These are phyloP conservation scores for Notiomystis cincta DNA, from an alignment of 2,113 vertebrate species.

Conservation along the genomic window DNA sequence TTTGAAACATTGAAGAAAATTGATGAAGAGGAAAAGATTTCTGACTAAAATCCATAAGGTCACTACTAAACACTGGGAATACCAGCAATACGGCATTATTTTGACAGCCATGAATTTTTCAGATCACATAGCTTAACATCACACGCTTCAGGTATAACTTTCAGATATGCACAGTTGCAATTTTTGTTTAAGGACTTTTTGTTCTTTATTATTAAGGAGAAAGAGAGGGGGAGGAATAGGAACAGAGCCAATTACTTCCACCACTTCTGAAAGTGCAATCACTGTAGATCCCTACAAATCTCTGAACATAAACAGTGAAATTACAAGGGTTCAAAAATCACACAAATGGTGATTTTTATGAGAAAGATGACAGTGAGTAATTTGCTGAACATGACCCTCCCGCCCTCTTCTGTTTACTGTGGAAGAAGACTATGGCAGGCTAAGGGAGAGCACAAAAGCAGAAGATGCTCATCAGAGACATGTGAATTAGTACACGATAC, in stretches of 20 bases:
- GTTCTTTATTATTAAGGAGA: not conserved
- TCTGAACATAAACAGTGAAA: not conserved
- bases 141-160: not conserved
- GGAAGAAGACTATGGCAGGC: slow-evolving; percentile 47
- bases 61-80: not conserved
- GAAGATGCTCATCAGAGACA: slow-evolving; percentile 23
- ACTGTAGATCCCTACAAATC: not conserved
- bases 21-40: not conserved
- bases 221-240: not conserved
- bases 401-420: slow-evolving; percentile 29
- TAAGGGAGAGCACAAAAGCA: slow-evolving; percentile 42
- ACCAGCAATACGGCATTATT: not conserved
- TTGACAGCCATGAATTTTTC: not conserved
- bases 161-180: not conserved
- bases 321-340: not conserved
- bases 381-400: not conserved
- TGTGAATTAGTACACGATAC: slow-evolving; percentile 45
- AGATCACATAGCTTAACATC: not conserved
- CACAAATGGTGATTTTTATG: not conserved
- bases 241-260: not conserved
- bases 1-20: not conserved
- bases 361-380: not conserved
- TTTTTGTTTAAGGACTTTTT: not conserved
- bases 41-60: not conserved
- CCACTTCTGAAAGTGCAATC: not conserved